Conservation (phyloP, 2,113 vertebrate genomes). For the Protomyctophum bolini region DNA sequence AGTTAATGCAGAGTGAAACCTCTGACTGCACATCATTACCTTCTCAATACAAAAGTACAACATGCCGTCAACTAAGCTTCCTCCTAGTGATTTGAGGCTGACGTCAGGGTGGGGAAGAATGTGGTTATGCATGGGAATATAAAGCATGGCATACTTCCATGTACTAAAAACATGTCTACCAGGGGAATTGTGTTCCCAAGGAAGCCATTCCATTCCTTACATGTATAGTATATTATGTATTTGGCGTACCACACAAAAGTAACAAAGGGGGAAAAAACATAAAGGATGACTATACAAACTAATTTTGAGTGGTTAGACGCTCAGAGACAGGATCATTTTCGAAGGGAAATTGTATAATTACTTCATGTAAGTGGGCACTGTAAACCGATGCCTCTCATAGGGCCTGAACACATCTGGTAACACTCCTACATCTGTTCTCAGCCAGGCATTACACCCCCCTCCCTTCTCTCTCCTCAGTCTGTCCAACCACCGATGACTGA, state of each 20-base stretch:
- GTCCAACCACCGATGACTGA: conserved; percentile 25
- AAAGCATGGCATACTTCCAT: conserved; percentile 31
- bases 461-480: conserved; percentile 24
- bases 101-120: conserved; percentile 52
- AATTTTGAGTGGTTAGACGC: conserved; percentile 10
- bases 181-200: conserved; percentile 49
- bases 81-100: conserved; percentile 23
- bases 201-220: conserved; percentile 43
- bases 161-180: conserved; percentile 32
- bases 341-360: conserved; percentile 50
- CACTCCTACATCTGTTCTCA: conserved; percentile 46
- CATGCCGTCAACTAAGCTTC: conserved; percentile 1
- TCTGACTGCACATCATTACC: conserved; percentile 6
- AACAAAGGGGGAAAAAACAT: conserved; percentile 9
- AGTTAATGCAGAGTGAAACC: neutral
- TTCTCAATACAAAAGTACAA: conserved; percentile 3
- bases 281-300: conserved; percentile 26
- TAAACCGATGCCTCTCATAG: conserved; percentile 49
- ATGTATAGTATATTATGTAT: conserved; percentile 20
- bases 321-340: conserved; percentile 14
- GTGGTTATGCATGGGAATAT: conserved; percentile 49
- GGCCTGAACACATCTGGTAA: conserved; percentile 38
- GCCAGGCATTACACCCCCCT: conserved; percentile 5
- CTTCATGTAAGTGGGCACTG: conserved; percentile 39
- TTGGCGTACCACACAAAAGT: conserved; percentile 1